These are phyloP conservation scores for Pseudorasbora parva DNA, from an alignment of 2,113 vertebrate species.

Conservation along the genomic window DNA sequence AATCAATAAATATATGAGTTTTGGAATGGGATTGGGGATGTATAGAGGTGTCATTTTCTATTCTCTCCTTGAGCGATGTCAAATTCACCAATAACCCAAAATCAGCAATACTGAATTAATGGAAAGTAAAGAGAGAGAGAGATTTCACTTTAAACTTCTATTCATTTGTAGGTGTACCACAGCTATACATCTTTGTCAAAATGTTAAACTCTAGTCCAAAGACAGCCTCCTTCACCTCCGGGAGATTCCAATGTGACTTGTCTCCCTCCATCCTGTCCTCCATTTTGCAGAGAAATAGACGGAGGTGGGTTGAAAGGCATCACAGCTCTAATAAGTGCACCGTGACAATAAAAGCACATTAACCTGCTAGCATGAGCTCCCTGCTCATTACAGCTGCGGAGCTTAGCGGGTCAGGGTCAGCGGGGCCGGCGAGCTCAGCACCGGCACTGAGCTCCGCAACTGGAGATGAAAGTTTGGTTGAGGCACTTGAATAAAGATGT, in stretches of 20 bases:
- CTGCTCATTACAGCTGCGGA: conserved; percentile 70
- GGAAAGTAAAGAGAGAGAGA: background rate
- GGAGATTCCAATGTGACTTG: conserved; percentile 75
- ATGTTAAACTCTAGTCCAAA: conserved; percentile 71
- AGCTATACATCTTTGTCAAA: conserved; percentile 81
- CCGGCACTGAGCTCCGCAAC: conserved; percentile 1
- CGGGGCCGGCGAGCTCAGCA: conserved; percentile 9
- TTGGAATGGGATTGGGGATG: conserved; percentile 21
- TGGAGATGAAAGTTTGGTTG: conserved; percentile 39
- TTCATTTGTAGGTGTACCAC: conserved; percentile 75
- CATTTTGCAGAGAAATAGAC: conserved; percentile 15
- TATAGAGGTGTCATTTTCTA: conserved; percentile 49
- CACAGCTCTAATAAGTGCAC: conserved; percentile 81
- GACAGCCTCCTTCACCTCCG: conserved; percentile 73
- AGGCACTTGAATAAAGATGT: conserved; percentile 80
- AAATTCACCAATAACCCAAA: conserved; percentile 56
- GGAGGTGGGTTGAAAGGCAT: conserved; percentile 78
- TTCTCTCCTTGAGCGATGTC: conserved; percentile 62
- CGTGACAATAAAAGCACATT: conserved; percentile 77
- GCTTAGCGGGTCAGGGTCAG: conserved; percentile 49
- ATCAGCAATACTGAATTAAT: background rate
- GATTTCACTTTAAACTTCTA: conserved; percentile 72
- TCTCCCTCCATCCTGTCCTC: conserved; percentile 21
- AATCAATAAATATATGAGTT: conserved; percentile 32
- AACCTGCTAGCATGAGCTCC: conserved; percentile 72